Base-by-base conservation (phyloP, 2,888 invertebrate species). In the Orthosia gracilis region DNA sequence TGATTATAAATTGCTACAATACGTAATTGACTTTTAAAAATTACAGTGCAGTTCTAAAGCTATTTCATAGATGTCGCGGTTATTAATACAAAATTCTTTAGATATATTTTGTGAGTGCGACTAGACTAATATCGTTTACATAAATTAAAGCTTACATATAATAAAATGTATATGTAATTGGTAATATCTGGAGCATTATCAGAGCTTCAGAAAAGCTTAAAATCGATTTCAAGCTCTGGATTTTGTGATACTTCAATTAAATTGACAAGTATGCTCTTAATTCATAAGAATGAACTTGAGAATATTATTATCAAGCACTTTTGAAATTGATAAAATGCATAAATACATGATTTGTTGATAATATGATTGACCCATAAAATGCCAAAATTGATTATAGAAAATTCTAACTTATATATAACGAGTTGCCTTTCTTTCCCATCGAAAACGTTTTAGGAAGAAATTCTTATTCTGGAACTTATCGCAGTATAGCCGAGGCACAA, bases 21-120 rank as follows among this genome's bases (percentile, higher is more conserved):
- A 61, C 45, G 23, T 78, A 82, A 78, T 79, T 83, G 83, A 76
- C 70, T 57, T 71, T 55, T 59, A 66, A 66, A 73, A 52, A 59
- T 76, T 54, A 69, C 50, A 69, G 40, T 68, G 59, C 23, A 50
- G 49, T 55, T 68, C n/a, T 81, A 76, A 72, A 76, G 72, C 78
- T 80, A 73, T 69, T 75, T 76, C 76, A 78, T 72, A 73, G 18
- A 54, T 49, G 11, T 31, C 58, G 49, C 63, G n/a, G 13, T 58
- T 55, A 57, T 31, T 21, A 11, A 47, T 31, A 23, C 18, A 0
- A 55, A 52, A 0, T 23, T 58, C 58, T 26, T 63, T 45, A 45
- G 17, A 50, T n/a, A 54, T 52, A 18, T 68, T 76, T 72, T 82
- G 69, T 73, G 73, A 70, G 31, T 74, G 63, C 54, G 76, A 82